These are phyloP conservation scores for Eumerus sabulonum DNA, from an alignment of 2,888 invertebrate genomes.

Conservation along the genomic window DNA sequence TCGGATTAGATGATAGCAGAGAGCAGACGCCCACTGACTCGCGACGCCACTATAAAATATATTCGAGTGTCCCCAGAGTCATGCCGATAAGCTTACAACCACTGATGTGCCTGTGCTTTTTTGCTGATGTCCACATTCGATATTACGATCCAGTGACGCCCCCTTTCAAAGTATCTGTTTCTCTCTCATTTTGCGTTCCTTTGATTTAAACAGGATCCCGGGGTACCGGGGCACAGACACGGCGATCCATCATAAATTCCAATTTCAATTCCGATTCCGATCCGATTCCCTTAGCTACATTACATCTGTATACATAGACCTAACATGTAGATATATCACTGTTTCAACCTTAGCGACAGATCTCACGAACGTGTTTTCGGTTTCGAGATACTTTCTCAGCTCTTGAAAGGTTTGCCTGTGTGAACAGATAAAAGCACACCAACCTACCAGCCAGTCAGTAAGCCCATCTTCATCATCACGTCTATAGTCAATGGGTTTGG, in stretches of 20 bases:
- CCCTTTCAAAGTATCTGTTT: slow-evolving; percentile 19
- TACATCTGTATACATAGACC: no score
- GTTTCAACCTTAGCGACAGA: slow-evolving; percentile 13
- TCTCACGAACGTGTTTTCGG: slow-evolving; percentile 52
- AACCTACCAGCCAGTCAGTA: slow-evolving; percentile 19
- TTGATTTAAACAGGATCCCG: slow-evolving; percentile 45
- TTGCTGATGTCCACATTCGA: slow-evolving; percentile 31
- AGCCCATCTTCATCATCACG: slow-evolving; percentile 21
- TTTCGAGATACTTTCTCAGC: slow-evolving; percentile 62
- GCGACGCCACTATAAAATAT: slow-evolving; percentile 38
- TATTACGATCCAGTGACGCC: slow-evolving; percentile 33
- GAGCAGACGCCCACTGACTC: slow-evolving; percentile 56
- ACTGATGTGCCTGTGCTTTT: slow-evolving; percentile 26
- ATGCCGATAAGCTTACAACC: slow-evolving; percentile 37
- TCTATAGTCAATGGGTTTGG: slow-evolving; percentile 54
- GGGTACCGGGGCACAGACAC: slow-evolving; percentile 3
- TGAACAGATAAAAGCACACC: neutral
- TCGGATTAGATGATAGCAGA: slow-evolving; percentile 60
- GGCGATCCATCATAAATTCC: slow-evolving; percentile 62
- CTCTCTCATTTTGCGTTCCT: slow-evolving; percentile 25
- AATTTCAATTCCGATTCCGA: slow-evolving; percentile 19
- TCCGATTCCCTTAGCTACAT: no score
- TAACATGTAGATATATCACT: no score
- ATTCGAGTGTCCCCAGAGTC: slow-evolving; percentile 38
- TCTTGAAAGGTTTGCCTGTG: slow-evolving; percentile 36